Percentiles rank a stretch among this genome's conserved stretches.
phyloP scores from a whole-genome alignment of 2,888 invertebrate species.

The Polydrusus pterygomalis region DNA sequence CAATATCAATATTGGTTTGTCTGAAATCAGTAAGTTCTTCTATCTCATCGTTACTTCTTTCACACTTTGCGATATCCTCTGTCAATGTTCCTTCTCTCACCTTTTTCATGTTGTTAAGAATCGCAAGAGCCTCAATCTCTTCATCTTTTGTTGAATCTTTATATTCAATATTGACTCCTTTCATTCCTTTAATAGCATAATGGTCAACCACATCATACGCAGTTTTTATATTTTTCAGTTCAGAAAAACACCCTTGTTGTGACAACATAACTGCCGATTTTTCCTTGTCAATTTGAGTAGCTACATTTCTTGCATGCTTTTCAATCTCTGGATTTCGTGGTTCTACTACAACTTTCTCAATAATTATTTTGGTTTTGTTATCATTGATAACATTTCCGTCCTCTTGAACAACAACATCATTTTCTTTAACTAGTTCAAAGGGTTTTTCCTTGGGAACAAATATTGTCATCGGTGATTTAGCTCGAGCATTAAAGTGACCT shows the following conservation, averaged over 20 bases:
- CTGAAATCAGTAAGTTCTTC: neutral
- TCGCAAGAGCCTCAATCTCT: conserved; percentile 46
- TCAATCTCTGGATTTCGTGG: conserved; percentile 61
- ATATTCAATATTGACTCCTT: conserved; percentile 53
- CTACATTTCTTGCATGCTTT: conserved; percentile 63
- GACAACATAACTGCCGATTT: conserved; percentile 63
- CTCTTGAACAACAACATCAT: conserved; percentile 38
- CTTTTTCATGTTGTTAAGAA: conserved; percentile 58
- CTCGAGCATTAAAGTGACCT: conserved; percentile 69
- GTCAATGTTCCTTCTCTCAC: conserved; percentile 53
- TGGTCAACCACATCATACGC: conserved; percentile 63
- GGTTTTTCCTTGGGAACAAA: conserved; percentile 64
- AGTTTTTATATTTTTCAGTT: conserved; percentile 65
- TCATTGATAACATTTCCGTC: conserved; percentile 28
- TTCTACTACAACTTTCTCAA: conserved; percentile 58
- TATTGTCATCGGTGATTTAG: conserved; percentile 66
- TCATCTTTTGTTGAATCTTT: conserved; percentile 53
- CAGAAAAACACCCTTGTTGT: conserved; percentile 67
- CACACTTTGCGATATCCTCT: neutral
- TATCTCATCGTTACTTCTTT: neutral
- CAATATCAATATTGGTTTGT: neutral
- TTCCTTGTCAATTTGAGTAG: conserved; percentile 61
- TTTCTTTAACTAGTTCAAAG: neutral
- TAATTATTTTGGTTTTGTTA: conserved; percentile 56
- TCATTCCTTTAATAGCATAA: conserved; percentile 52